Conservation (phyloP, 35 echinoderm and acorn worm species). For the Heliocidaris erythrogramma region DNA sequence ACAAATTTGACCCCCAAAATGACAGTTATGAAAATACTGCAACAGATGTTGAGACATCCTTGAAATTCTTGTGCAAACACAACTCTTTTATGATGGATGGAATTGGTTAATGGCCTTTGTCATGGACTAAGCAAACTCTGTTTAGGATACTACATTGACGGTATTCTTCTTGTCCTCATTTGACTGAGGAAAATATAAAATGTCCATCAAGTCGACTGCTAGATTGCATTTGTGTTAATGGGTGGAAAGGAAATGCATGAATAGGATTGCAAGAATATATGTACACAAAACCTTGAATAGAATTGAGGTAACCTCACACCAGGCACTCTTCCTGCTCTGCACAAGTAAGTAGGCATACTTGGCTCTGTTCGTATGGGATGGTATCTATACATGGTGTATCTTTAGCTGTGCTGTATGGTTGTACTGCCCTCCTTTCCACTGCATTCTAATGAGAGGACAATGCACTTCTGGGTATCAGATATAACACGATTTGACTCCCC, state of each 20-base stretch:
- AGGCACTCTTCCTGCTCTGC: background rate
- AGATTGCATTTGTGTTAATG: background rate
- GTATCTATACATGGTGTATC: background rate
- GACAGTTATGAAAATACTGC: background rate
- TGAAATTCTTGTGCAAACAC: slow-evolving; percentile 39
- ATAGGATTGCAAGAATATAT: background rate
- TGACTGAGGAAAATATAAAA: background rate
- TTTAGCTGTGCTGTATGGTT: background rate
- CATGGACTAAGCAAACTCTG: background rate
- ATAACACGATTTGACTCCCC: slow-evolving; percentile 1
- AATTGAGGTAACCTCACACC: background rate
- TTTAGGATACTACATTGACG: background rate
- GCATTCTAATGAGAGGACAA: slow-evolving; percentile 16
- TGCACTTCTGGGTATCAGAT: background rate
- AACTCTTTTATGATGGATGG: slow-evolving; percentile 6
- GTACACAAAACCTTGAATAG: slow-evolving; percentile 10
- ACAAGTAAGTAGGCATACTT: background rate
- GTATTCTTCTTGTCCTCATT: background rate
- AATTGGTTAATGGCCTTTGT: slow-evolving; percentile 38
- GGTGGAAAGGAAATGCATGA: background rate
- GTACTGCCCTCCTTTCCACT: background rate
- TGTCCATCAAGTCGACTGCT: background rate
- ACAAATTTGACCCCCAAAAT: background rate
- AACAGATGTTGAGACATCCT: slow-evolving; percentile 15
- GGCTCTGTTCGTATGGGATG: background rate